Conservation (phyloP, 2,888 invertebrate species). For the Nephrotoma appendiculata region DNA sequence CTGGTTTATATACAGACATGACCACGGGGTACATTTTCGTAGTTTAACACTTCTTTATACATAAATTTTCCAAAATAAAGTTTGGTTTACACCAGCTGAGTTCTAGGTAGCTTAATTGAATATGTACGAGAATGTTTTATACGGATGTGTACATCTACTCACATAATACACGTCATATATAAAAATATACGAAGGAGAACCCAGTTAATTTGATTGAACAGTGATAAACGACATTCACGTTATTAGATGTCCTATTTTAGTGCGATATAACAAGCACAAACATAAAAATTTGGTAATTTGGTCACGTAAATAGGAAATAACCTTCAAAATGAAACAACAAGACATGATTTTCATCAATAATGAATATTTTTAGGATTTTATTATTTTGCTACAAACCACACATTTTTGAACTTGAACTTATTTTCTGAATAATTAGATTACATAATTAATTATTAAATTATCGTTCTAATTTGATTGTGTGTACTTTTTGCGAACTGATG, state of each 20-base stretch:
- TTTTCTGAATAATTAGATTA: background rate
- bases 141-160: background rate
- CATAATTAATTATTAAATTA: too few relatives aligned
- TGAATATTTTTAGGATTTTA: background rate
- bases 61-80: background rate
- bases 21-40: background rate
- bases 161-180: background rate
- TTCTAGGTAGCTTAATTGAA: background rate
- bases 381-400: background rate
- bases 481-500: too few relatives aligned
- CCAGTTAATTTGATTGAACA: background rate
- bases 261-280: background rate
- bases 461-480: too few relatives aligned
- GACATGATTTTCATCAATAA: background rate
- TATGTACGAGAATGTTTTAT: background rate
- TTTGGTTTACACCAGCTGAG: background rate
- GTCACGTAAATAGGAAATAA: background rate
- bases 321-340: background rate
- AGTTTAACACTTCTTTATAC: background rate
- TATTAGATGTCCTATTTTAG: background rate
- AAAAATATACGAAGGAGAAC: background rate
- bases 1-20: background rate
- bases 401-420: background rate
- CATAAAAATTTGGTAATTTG: background rate
- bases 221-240: background rate